Percentiles rank a stretch among this genome's conserved stretches.
These are phyloP conservation scores for Istiophorus platypterus DNA, from an alignment of 2,113 vertebrate species.

Conservation along the genomic window DNA sequence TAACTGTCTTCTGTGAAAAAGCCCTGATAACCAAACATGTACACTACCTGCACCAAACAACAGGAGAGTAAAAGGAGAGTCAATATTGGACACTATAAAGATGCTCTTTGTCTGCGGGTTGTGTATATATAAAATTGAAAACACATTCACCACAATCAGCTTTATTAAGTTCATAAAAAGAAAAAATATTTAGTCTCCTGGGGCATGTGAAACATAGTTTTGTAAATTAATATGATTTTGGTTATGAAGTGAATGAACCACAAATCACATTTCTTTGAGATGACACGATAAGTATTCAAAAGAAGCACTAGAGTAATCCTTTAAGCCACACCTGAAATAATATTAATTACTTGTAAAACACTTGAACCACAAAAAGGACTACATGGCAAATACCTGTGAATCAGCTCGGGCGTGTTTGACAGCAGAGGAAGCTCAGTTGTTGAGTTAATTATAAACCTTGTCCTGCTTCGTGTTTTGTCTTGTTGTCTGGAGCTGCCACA, in stretches of 20 bases:
- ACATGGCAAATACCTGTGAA: neutral
- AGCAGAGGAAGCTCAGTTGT: neutral
- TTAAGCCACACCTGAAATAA: slow-evolving; percentile 2
- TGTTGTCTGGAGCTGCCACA: neutral
- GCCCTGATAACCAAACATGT: too few species aligned
- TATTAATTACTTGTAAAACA: neutral
- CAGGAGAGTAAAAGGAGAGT: neutral
- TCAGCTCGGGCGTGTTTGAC: neutral
- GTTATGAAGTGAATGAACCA: neutral
- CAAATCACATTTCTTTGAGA: neutral
- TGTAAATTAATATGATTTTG: neutral
- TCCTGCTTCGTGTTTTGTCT: neutral
- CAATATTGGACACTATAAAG: neutral
- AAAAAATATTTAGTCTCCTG: neutral
- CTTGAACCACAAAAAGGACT: neutral
- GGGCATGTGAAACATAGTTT: neutral
- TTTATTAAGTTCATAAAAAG: neutral
- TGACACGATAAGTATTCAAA: neutral
- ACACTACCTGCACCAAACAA: neutral
- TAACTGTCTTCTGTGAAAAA: too few species aligned
- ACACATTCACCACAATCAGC: too few species aligned
- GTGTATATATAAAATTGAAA: neutral
- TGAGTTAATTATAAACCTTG: neutral
- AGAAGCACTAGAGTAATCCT: neutral
- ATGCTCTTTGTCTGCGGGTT: too few species aligned